Evolutionary conservation across 2,113 vertebrate genomes (phyloP).

Genomic region (Onychostruthus taczanowskii): DNA sequence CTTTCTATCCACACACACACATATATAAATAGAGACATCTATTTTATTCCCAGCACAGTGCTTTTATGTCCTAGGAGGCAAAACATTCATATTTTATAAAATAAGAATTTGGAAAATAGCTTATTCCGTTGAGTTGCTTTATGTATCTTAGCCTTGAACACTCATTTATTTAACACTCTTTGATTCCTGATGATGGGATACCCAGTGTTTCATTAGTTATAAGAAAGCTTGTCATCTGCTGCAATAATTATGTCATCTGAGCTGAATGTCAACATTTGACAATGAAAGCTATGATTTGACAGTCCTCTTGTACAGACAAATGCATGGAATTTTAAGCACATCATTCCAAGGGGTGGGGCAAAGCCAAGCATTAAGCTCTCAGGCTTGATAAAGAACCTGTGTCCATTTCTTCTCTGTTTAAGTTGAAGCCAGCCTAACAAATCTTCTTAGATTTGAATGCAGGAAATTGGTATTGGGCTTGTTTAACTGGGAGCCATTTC

Average conservation of each 20-base stretch:
- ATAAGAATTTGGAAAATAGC: background rate
- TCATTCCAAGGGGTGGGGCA: background rate
- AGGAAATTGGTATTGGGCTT: constrained; percentile 46
- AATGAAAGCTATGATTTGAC: background rate
- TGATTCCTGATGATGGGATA: background rate
- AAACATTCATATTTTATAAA: background rate
- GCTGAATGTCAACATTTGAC: background rate
- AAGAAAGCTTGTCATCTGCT: background rate
- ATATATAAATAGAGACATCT: background rate
- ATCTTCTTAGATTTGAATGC: constrained; percentile 2
- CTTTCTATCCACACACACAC: too few species aligned
- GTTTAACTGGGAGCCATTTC: constrained; percentile 54
- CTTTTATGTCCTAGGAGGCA: background rate
- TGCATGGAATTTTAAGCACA: background rate
- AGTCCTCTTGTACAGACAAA: background rate
- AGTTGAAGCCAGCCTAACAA: constrained; percentile 3
- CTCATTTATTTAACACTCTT: background rate
- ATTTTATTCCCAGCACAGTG: background rate
- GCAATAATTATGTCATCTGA: background rate
- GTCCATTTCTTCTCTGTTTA: constrained; percentile 23
- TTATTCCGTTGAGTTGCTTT: background rate
- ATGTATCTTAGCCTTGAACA: background rate
- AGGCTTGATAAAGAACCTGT: background rate
- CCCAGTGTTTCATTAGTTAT: background rate
- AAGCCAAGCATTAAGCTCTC: background rate